phyloP scores from a whole-genome alignment of 2,113 vertebrate genomes.

The Colius striatus region DNA sequence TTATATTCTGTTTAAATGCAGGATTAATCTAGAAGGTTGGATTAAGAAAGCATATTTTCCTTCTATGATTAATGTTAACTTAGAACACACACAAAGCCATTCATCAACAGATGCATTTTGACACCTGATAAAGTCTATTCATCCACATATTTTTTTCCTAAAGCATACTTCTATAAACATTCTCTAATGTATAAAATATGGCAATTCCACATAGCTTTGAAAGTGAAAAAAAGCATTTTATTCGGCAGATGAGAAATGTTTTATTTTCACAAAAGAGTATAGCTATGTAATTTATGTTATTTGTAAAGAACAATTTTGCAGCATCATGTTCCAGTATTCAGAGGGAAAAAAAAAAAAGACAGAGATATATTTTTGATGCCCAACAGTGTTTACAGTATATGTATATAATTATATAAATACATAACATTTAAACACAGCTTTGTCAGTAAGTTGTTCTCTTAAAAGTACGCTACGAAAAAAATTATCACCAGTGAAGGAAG shows the following conservation, averaged over 20 bases:
- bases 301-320: slow-evolving; percentile 38
- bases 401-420: not conserved
- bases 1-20: slow-evolving; percentile 40
- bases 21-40: not conserved
- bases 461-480: not conserved
- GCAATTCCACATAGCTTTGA: slow-evolving; percentile 7
- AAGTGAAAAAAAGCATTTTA: slow-evolving; percentile 34
- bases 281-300: slow-evolving; percentile 57
- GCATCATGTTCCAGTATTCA: not conserved
- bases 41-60: slow-evolving; percentile 21
- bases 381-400: not conserved
- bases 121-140: slow-evolving; percentile 54
- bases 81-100: slow-evolving; percentile 33
- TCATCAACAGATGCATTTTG: slow-evolving; percentile 46
- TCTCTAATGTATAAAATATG: slow-evolving; percentile 34
- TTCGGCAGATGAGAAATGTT: slow-evolving; percentile 47
- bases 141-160: slow-evolving; percentile 7
- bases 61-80: slow-evolving; percentile 46
- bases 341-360: not conserved
- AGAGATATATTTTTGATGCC: not conserved
- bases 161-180: slow-evolving; percentile 49
- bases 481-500: not conserved
- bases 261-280: slow-evolving; percentile 38
- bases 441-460: not conserved
- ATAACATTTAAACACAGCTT: not conserved